Percentiles rank a stretch among this genome's conserved stretches.
Evolutionary conservation across 2,797 vertebrate species (phyloP).

Genomic region (Alauda arvensis): DNA sequence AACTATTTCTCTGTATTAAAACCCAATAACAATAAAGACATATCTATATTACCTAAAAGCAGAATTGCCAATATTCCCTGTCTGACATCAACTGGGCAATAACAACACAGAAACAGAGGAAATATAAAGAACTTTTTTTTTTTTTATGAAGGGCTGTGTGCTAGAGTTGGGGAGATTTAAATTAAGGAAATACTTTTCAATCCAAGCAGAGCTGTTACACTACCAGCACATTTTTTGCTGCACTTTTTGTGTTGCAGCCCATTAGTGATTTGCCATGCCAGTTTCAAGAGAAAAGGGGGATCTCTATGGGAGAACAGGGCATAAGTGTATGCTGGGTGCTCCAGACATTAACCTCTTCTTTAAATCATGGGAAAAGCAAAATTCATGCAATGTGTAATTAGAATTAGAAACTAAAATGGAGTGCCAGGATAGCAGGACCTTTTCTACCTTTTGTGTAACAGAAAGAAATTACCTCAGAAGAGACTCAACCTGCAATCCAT

Average conservation of each 20-base stretch:
- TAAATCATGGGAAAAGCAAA: not conserved
- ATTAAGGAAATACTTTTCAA: not conserved
- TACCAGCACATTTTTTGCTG: not conserved
- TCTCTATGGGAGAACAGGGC: not conserved
- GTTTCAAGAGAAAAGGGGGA: not conserved
- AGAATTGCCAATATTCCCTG: not conserved
- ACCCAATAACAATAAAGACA: not conserved
- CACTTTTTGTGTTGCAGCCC: not conserved
- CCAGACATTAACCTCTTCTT: not conserved
- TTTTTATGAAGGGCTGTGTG: accelerated
- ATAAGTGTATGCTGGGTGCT: not conserved
- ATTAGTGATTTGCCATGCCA: not conserved
- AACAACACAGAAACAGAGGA: not conserved
- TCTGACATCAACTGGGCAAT: not conserved
- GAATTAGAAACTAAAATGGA: not conserved
- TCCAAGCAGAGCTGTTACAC: not conserved
- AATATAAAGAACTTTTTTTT: not conserved
- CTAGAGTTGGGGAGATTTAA: not conserved
- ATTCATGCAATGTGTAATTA: not conserved
- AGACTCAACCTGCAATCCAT: not conserved
- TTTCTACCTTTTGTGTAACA: not conserved
- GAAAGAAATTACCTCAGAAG: not conserved
- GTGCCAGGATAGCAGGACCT: not conserved
- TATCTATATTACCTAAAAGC: not conserved
- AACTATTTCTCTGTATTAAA: not conserved